Evolutionary conservation across 2,113 vertebrate species (phyloP), one percentile per base, ranked within the genome.

Genomic region (Alethe castanea): DNA sequence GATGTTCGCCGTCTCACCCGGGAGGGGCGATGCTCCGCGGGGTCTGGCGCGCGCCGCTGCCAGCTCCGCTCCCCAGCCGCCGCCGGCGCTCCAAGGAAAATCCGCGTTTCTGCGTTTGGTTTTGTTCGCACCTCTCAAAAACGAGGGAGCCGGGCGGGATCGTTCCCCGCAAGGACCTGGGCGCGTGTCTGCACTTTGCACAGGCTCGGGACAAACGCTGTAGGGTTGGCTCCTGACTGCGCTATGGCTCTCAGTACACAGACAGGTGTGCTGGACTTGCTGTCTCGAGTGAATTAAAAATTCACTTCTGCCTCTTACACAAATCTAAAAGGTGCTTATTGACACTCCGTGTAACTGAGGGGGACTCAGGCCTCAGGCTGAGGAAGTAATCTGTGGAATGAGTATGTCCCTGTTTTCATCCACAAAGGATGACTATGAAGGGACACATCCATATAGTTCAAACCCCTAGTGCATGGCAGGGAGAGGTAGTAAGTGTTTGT

Each of bases 321-420:
- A 81, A 92, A 94, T 66, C 78, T 35, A 24, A 60, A 97, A 96
- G 85, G 91, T 94, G 94, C 94, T 97, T 81, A 80, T 31, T 82
- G 86, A 66, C 82, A 60, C 50, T 59, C 44, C 89, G 2, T 3
- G 11, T 92, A 88, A n/a, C 65, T 81, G 87, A 44, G 90, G 11
- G 11, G 31, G 35, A 79, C 48, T 35, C 40, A 48, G n/a, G 44
- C 86, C 35, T 71, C 44, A 92, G 56, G 52, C 47, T 71, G 33
- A 86, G 81, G 35, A 82, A 56, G 56, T 29, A 35, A 76, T 36
- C 2, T 31, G 47, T 33, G 35, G 29, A 7, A 2, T 19, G 50
- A 20, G 11, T 47, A 29, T 24, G 28, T 47, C 67, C 86, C 92
- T 48, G 23, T 35, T 86, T 92, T 65, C 73, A 38, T 61, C 47